Base-by-base conservation (phyloP, 2,797 vertebrate genomes). In the Sebastes baramenuke region DNA sequence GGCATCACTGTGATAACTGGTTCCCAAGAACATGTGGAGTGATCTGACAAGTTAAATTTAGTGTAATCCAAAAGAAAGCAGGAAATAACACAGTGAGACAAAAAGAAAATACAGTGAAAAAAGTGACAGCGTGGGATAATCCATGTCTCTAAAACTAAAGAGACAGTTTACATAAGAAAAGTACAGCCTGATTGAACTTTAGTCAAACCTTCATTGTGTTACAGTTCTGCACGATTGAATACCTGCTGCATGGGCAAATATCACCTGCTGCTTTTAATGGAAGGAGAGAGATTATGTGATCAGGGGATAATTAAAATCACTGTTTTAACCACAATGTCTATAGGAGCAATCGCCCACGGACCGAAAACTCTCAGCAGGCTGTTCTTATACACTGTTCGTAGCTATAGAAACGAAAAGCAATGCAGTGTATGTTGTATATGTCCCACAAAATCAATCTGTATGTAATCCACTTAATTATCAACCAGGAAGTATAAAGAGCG, bases 1-100 rank as follows among this genome's bases (percentile, higher is more conserved):
- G 56, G 27, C 70, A 46, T 61, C 13, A 3, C n/a, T 12, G 68
- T 27, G 73, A 72, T 77, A 81, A 81, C 58, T 52, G 46, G 16
- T n/a, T 83, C 34, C 8, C 14, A n/a, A n/a, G 69, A 75, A 46
- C 32, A 69, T 14, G 52, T 70, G 68, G 79, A 62, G 61, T 27
- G 2, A 58, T 75, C 32, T 71, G 71, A 83, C 65, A 76, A 24
- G 68, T 30, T 79, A 54, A 46, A 65, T 77, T 56, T n/a, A 55
- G 68, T 30, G 27, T n/a, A 22, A 67, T 69, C 7, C 14, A 59
- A 38, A 38, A 68, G 24, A 64, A 69, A 30, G 46, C 9, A 66
- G 49, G 62, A 59, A 67, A 68, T 76, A 61, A 61, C 64, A 64
- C 7, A 34, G 18, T 16, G 11, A 9, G 3, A 49, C n/a, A 52